phyloP scores from a whole-genome alignment of 2,888 invertebrate species.

The Steinernema hermaphroditum region DNA sequence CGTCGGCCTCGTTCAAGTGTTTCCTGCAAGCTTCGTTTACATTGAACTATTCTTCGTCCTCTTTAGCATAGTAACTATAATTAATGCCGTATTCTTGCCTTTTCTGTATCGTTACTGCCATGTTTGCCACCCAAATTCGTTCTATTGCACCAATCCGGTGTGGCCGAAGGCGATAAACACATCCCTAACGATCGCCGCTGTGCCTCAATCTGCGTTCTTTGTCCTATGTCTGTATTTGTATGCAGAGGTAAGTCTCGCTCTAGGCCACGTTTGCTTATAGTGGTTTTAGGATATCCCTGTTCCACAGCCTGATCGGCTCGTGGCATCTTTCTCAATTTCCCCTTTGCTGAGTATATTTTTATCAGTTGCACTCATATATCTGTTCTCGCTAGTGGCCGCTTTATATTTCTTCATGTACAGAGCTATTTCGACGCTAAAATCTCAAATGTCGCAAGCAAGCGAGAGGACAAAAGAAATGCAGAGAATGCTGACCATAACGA shows the following conservation, averaged over 20 bases:
- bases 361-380: too few species aligned
- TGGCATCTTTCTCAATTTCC: too few species aligned
- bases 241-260: neutral
- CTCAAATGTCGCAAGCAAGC: neutral
- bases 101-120: neutral
- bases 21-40: neutral
- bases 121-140: neutral
- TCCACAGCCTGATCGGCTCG: too few species aligned
- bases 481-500: too few species aligned
- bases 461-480: neutral
- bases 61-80: neutral
- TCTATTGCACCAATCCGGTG: neutral
- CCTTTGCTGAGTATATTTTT: too few species aligned
- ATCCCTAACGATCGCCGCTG: neutral
- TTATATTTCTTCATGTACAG: neutral
- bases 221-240: neutral
- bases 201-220: neutral
- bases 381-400: neutral
- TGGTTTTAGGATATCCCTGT: too few species aligned
- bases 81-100: neutral
- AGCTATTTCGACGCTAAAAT: neutral
- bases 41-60: neutral
- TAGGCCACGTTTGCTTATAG: too few species aligned
- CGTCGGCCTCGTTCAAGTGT: neutral
- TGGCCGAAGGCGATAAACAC: neutral